Evolutionary conservation across 2,888 invertebrate genomes (phyloP).

Genomic region (Megalurothrips usitatus): DNA sequence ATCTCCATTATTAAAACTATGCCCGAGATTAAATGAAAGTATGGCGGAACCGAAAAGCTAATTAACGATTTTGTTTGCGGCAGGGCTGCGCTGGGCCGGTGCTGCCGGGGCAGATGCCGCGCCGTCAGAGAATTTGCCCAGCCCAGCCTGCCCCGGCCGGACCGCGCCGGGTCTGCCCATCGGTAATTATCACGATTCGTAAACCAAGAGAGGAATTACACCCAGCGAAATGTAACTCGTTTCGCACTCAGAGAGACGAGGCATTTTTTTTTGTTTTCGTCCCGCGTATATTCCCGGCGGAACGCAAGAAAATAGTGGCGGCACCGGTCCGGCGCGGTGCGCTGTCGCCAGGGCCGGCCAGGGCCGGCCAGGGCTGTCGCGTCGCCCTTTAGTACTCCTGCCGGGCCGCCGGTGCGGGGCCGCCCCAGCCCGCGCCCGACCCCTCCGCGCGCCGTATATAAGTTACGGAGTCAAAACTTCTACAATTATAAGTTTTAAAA

Average conservation of each 20-base stretch:
- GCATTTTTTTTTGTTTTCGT: too few species aligned
- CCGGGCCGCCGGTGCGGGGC: too few species aligned
- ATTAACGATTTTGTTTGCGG: not conserved
- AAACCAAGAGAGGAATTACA: too few species aligned
- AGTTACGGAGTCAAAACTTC: conserved; percentile 20
- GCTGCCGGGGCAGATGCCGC: not conserved
- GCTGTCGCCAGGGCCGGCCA: not conserved
- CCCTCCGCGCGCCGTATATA: conserved; percentile 6
- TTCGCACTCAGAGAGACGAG: too few species aligned
- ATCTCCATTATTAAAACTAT: not conserved
- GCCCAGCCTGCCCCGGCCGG: not conserved
- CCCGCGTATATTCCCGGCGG: too few species aligned
- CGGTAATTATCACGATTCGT: too few species aligned
- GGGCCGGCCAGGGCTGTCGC: too few species aligned
- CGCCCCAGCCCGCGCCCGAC: not conserved
- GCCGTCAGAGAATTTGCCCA: not conserved
- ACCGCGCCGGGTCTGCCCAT: not conserved
- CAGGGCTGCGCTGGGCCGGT: not conserved
- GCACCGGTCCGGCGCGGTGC: too few species aligned
- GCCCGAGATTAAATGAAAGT: not conserved
- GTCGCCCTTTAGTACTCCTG: too few species aligned
- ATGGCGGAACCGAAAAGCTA: not conserved
- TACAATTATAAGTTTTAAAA: conserved; percentile 24
- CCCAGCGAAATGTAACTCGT: too few species aligned
- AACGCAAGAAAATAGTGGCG: too few species aligned